Conservation (phyloP, 2,113 vertebrate genomes). For the Hepsetus odoe region DNA sequence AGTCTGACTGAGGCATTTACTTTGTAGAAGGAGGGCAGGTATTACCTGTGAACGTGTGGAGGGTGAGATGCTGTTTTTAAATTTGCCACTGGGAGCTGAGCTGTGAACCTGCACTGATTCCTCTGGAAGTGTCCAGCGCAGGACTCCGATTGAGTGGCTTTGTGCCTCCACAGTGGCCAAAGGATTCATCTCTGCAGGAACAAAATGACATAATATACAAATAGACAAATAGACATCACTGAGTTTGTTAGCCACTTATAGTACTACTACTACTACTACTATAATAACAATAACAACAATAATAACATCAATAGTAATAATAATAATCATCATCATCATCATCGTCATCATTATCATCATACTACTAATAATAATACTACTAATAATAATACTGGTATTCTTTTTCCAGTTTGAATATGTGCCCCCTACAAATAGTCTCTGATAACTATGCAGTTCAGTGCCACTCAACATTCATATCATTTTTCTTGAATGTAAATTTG, state of each 20-base stretch:
- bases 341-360: too few relatives aligned
- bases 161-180: constrained; percentile 52
- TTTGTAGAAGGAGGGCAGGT: neutral
- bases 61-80: constrained; percentile 8
- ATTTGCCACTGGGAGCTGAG: constrained; percentile 65
- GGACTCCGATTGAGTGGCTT: constrained; percentile 70
- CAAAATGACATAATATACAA: neutral
- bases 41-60: constrained; percentile 63
- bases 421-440: neutral
- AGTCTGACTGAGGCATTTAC: neutral
- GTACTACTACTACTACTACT: too few relatives aligned
- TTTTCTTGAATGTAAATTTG: neutral
- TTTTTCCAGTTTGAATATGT: neutral
- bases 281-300: too few relatives aligned
- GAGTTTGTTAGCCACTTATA: too few relatives aligned
- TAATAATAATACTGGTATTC: neutral
- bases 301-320: too few relatives aligned
- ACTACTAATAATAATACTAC: too few relatives aligned
- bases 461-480: neutral
- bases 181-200: constrained; percentile 16
- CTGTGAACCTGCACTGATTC: constrained; percentile 66
- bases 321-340: neutral
- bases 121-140: constrained; percentile 69
- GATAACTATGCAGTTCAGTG: neutral
- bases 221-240: too few relatives aligned